Evolutionary conservation across 2,888 invertebrate genomes (phyloP).

Genomic region (Deroplatys truncata): DNA sequence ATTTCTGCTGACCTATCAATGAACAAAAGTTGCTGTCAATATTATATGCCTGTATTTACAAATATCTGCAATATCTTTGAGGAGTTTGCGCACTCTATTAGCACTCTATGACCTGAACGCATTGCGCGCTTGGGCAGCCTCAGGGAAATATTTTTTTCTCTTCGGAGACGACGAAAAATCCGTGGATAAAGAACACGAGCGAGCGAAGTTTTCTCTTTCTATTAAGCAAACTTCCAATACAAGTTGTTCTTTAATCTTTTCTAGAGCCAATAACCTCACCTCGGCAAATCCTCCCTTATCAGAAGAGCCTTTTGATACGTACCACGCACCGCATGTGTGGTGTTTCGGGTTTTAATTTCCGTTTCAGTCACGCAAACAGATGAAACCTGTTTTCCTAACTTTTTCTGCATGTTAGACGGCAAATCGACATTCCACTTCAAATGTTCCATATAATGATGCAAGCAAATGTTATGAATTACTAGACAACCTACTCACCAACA

Average conservation of each 20-base stretch:
- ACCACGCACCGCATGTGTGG: neutral
- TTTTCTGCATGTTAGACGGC: neutral
- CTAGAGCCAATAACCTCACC: neutral
- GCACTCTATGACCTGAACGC: too few species aligned
- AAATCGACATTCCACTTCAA: too few species aligned
- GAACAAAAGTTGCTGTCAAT: too few species aligned
- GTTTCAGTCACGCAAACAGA: neutral
- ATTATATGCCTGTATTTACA: too few species aligned
- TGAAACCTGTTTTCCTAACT: neutral
- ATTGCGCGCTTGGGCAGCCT: too few species aligned
- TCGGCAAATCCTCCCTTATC: neutral
- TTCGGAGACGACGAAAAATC: neutral
- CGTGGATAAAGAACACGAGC: neutral
- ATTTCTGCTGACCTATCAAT: too few species aligned
- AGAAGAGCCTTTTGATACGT: neutral
- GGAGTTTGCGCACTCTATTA: too few species aligned
- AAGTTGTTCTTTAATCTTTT: neutral
- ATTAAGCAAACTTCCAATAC: neutral
- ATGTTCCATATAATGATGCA: neutral
- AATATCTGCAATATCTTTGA: too few species aligned
- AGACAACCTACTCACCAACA: too few species aligned
- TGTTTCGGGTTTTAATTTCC: neutral
- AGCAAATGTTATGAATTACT: too few species aligned
- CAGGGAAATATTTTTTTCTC: too few species aligned
- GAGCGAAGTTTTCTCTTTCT: neutral